Conservation (phyloP, 2,113 vertebrate species). For the Diphyllodes magnificus region DNA sequence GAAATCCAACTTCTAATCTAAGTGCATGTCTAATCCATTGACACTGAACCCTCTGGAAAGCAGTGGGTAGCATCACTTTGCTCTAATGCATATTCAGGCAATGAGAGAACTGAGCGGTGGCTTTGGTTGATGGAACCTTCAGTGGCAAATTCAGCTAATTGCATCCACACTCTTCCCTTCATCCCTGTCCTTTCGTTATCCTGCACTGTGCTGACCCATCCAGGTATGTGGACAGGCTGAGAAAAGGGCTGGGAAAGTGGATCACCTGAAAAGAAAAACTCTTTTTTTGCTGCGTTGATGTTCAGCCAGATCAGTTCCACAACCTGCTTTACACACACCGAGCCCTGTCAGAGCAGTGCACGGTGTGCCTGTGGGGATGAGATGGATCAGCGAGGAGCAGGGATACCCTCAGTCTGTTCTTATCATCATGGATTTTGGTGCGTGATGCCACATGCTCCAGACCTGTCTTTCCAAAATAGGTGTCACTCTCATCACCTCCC, state of each 20-base stretch:
- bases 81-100: not conserved
- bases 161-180: not conserved
- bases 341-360: fast-evolving
- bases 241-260: not conserved
- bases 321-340: no score
- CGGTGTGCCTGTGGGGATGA: not conserved
- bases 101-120: not conserved
- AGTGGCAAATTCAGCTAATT: not conserved
- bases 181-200: not conserved
- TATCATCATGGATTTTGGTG: fast-evolving
- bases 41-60: not conserved
- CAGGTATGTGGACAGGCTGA: not conserved
- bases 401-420: not conserved
- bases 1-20: not conserved
- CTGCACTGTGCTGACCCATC: not conserved
- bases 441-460: not conserved
- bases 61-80: not conserved
- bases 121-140: not conserved
- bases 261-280: not conserved
- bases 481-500: not conserved
- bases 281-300: not conserved
- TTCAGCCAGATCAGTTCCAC: not conserved
- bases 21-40: not conserved
- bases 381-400: not conserved
- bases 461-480: not conserved